A percentile compares a stretch with the other conserved stretches of the same genome.
phyloP scores from a whole-genome alignment of 2,888 invertebrate genomes.

The Tenthredo mesomela region DNA sequence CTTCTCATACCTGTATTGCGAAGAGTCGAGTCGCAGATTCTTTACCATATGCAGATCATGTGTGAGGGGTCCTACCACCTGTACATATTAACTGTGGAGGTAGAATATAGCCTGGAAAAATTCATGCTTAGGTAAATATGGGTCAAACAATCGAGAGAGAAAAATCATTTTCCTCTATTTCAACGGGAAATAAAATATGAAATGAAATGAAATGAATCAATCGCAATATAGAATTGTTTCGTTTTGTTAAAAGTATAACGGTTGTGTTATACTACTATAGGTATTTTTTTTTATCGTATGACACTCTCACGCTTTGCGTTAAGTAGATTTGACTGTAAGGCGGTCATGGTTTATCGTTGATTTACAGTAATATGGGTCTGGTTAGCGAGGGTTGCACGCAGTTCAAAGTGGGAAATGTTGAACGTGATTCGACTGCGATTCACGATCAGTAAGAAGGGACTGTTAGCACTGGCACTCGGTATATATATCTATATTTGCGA shows the following conservation, averaged over 20 bases:
- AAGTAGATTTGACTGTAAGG: slow-evolving; percentile 77
- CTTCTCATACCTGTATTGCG: background rate
- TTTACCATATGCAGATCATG: background rate
- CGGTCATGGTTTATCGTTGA: slow-evolving; percentile 73
- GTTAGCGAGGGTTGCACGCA: background rate
- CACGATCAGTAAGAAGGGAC: background rate
- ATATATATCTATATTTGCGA: background rate
- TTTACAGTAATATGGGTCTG: slow-evolving; percentile 68
- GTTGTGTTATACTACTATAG: background rate
- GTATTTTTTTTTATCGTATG: background rate
- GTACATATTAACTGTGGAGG: background rate
- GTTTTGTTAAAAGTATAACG: background rate
- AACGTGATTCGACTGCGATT: slow-evolving; percentile 41
- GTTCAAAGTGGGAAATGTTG: slow-evolving; percentile 38
- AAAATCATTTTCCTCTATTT: background rate
- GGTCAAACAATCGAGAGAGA: background rate
- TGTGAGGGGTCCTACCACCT: background rate
- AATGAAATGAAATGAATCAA: background rate
- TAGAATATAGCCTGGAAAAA: background rate
- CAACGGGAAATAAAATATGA: background rate
- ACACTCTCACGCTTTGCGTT: slow-evolving; percentile 58
- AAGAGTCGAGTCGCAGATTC: background rate
- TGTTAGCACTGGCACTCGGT: background rate
- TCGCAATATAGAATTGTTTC: background rate
- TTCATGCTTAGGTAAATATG: background rate